Percentiles rank a stretch among this genome's conserved stretches.
These are phyloP conservation scores for Sebastes baramenuke DNA, from an alignment of 2,797 vertebrate genomes.

Conservation along the genomic window DNA sequence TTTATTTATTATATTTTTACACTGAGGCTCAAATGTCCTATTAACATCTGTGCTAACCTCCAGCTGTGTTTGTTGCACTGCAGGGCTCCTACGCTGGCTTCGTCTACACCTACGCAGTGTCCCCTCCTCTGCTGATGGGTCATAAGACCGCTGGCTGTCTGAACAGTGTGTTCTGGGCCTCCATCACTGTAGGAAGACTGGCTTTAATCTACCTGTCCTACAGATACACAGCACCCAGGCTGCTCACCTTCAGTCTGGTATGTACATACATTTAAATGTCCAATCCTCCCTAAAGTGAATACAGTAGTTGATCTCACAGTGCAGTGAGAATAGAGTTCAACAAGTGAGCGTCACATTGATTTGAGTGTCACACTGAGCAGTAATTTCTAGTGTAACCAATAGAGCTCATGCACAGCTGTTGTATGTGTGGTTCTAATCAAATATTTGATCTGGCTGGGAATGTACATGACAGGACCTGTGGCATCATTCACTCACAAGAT, in stretches of 20 bases:
- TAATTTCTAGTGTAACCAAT: neutral
- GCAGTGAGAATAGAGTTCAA: neutral
- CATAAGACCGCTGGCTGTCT: slow-evolving; percentile 90
- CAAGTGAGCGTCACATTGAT: neutral
- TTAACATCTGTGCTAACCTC: neutral
- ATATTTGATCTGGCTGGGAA: slow-evolving; percentile 46
- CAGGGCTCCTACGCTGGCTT: slow-evolving; percentile 94
- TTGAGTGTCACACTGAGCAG: neutral
- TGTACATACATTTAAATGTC: neutral
- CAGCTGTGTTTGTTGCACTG: neutral
- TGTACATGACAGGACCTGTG: neutral
- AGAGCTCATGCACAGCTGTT: neutral
- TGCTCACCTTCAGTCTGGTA: slow-evolving; percentile 91
- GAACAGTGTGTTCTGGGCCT: slow-evolving; percentile 93
- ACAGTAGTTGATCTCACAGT: neutral
- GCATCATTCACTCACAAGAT: neutral
- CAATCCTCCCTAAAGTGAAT: neutral
- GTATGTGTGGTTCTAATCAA: neutral
- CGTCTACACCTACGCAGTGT: slow-evolving; percentile 92
- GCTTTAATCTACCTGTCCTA: slow-evolving; percentile 90
- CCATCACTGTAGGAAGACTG: slow-evolving; percentile 90
- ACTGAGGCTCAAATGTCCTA: too few relatives aligned
- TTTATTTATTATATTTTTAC: too few relatives aligned
- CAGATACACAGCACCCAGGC: slow-evolving; percentile 81
- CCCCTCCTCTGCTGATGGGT: slow-evolving; percentile 85